These are phyloP conservation scores for Plagodis dolabraria DNA, from an alignment of 2,888 invertebrate genomes.

Conservation along the genomic window DNA sequence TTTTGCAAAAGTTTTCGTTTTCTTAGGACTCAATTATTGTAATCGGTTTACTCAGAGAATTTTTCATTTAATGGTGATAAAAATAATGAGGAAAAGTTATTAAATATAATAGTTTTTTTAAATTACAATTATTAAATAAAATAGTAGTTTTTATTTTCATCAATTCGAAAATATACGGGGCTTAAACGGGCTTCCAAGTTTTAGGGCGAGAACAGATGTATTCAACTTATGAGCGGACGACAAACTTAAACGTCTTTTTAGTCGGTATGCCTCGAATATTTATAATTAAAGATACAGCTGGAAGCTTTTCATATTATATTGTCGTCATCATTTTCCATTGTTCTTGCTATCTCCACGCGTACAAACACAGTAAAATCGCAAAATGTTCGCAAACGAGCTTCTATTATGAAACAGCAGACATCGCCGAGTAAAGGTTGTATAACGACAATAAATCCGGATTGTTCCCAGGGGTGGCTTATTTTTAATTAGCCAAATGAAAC, in stretches of 20 bases:
- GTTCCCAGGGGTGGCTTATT: constrained; percentile 71
- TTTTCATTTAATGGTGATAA: too few species aligned
- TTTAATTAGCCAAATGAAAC: constrained; percentile 82
- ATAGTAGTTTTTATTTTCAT: too few species aligned
- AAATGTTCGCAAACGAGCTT: constrained; percentile 63
- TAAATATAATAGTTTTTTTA: too few species aligned
- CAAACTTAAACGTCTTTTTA: neutral
- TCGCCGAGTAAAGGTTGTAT: constrained; percentile 60
- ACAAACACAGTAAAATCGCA: constrained; percentile 40
- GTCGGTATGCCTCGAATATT: neutral
- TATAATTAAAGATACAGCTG: constrained; percentile 20
- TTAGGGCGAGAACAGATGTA: too few species aligned
- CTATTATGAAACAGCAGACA: constrained; percentile 62
- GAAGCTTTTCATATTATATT: constrained; percentile 55
- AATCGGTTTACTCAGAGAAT: constrained; percentile 4
- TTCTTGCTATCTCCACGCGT: constrained; percentile 53
- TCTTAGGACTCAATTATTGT: neutral
- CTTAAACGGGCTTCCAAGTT: too few species aligned
- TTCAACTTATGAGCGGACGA: too few species aligned
- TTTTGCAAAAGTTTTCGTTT: constrained; percentile 29
- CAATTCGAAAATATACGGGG: too few species aligned
- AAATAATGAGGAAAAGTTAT: too few species aligned
- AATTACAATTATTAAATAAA: constrained; percentile 37
- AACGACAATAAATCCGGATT: constrained; percentile 72
- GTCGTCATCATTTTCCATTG: constrained; percentile 59